Conservation (phyloP, 1,140 invertebrate genomes). For the Schmidtea mediterranea region DNA sequence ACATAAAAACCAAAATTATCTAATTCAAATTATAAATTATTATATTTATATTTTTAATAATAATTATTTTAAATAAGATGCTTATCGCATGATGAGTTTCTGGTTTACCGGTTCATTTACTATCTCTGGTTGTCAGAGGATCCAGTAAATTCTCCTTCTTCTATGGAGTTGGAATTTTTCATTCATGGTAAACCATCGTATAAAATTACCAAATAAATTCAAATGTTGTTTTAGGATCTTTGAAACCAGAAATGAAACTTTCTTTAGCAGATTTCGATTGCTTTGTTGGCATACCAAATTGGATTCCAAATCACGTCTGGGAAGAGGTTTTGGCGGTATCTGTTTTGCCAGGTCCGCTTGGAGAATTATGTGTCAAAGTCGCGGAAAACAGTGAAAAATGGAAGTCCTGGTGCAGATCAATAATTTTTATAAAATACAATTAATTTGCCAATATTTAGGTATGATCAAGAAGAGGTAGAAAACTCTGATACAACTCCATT, state of each 20-base stretch:
- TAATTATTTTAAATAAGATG: no score
- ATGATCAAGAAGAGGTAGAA: no score
- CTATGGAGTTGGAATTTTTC: slow-evolving; percentile 8
- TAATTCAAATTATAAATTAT: no score
- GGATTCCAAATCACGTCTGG: slow-evolving; percentile 22
- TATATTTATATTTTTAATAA: no score
- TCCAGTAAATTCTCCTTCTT: slow-evolving; percentile 1
- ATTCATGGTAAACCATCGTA: slow-evolving; percentile 2
- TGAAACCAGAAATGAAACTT: slow-evolving; percentile 17
- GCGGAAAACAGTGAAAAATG: slow-evolving; percentile 15
- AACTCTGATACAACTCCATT: no score
- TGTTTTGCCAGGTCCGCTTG: slow-evolving; percentile 22
- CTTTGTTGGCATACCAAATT: slow-evolving; percentile 14
- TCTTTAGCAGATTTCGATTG: slow-evolving; percentile 22
- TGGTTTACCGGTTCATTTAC: not conserved
- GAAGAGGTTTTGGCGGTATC: slow-evolving; percentile 24
- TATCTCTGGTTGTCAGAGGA: slow-evolving; percentile 7
- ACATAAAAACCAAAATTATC: no score
- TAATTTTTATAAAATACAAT: no score
- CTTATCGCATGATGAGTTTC: no score
- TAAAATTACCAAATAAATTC: not conserved
- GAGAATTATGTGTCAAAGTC: slow-evolving; percentile 19
- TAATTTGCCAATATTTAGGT: no score
- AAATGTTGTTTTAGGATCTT: not conserved
- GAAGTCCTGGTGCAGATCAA: slow-evolving; percentile 17